Conservation (phyloP, 2,888 invertebrate species). For the Microlaimidae sp. region DNA sequence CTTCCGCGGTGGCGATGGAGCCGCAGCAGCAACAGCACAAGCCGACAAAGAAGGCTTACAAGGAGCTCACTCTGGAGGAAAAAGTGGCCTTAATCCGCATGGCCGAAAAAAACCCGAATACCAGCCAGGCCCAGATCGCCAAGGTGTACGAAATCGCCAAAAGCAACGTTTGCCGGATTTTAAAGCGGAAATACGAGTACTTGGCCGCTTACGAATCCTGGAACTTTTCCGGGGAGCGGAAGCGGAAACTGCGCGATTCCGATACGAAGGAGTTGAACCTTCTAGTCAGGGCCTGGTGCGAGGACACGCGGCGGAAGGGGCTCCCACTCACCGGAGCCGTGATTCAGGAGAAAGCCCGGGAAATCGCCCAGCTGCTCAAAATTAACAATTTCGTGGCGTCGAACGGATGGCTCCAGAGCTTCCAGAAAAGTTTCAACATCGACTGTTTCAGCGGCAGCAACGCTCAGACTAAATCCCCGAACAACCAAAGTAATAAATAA, state of each 20-base stretch:
- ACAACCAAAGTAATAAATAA: no score
- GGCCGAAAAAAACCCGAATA: slow-evolving; percentile 25
- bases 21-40: neutral
- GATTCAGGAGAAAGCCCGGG: neutral
- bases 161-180: slow-evolving; percentile 29
- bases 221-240: slow-evolving; percentile 24
- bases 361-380: neutral
- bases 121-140: slow-evolving; percentile 28
- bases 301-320: neutral
- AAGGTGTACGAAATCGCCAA: slow-evolving; percentile 28
- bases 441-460: no score
- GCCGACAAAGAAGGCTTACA: slow-evolving; percentile 24
- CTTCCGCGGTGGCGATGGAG: no score
- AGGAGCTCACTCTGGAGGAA: slow-evolving; percentile 28
- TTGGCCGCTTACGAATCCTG: slow-evolving; percentile 21
- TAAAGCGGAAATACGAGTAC: slow-evolving; percentile 27
- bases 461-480: no score
- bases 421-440: neutral
- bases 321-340: neutral
- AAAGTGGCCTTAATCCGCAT: slow-evolving; percentile 27
- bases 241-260: slow-evolving; percentile 22
- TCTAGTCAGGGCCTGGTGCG: neutral
- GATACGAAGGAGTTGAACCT: neutral
- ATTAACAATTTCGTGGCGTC: neutral
- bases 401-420: neutral